These are phyloP conservation scores for Drosophila monieri DNA, from an alignment of 2,888 invertebrate genomes.

Conservation along the genomic window DNA sequence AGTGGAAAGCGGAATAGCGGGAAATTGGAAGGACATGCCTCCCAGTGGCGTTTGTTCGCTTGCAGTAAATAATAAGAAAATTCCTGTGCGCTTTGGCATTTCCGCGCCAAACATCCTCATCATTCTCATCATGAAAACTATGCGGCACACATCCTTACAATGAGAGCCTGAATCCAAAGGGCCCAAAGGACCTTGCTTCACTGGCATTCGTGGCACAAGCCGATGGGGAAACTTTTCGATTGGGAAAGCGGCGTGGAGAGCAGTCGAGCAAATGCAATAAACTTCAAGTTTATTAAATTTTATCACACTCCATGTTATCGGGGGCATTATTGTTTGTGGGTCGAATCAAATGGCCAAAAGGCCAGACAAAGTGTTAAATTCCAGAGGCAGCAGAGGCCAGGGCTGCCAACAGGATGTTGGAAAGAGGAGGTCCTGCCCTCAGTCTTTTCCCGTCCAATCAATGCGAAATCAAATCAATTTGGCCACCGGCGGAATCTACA, in stretches of 20 bases:
- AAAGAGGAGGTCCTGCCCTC: background rate
- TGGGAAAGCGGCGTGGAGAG: constrained; percentile 13
- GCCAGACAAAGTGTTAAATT: constrained; percentile 10
- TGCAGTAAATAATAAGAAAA: constrained; percentile 73
- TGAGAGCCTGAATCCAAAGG: background rate
- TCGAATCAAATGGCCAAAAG: constrained; percentile 39
- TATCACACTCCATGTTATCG: constrained; percentile 32
- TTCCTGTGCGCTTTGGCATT: constrained; percentile 70
- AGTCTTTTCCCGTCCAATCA: constrained; percentile 16
- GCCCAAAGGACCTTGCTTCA: background rate
- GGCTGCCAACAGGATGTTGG: constrained; percentile 51
- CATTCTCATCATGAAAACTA: constrained; percentile 39
- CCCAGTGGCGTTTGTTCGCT: constrained; percentile 45
- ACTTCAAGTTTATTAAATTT: constrained; percentile 74
- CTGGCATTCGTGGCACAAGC: constrained; percentile 65
- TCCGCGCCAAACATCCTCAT: constrained; percentile 48
- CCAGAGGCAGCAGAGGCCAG: constrained; percentile 28
- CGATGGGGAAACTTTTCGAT: constrained; percentile 39
- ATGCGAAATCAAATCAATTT: constrained; percentile 35
- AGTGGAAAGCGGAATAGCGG: constrained; percentile 2
- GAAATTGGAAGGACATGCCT: constrained; percentile 37
- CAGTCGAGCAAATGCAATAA: constrained; percentile 71
- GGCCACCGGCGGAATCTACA: constrained; percentile 31
- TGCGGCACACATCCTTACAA: constrained; percentile 18
- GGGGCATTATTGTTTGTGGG: constrained; percentile 16